Evolutionary conservation across 2,888 invertebrate genomes (phyloP), one percentile per base, ranked within the genome.

Genomic region (Bugulina stolonifera): DNA sequence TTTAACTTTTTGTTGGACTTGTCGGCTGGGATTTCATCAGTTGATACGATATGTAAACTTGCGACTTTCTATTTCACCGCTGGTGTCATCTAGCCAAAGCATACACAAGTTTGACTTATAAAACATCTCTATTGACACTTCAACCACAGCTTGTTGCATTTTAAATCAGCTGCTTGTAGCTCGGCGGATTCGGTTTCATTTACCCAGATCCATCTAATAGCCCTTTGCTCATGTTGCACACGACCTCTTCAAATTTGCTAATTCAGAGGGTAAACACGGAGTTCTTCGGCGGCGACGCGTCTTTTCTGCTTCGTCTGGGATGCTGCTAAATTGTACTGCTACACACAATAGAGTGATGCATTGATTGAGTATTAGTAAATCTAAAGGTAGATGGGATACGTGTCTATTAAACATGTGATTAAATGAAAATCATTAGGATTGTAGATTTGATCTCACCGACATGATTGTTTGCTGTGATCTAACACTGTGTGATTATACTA

Each of bases 111-210:
- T 25, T 32, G 64, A 64, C 64, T 64, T 64, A 64, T 64, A 64
- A 64, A 64, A 64, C 64, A 64, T 29, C 32, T 25, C 32, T 64
- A 27, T 64, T 64, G 64, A 64, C 64, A 64, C 64, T 64, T 64
- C 64, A 64, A 64, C 64, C 64, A 64, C 64, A 64, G 64, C 32
- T 64, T 64, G 64, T 64, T 64, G 64, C 64, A 64, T 64, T 64
- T 27, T n/a, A 22, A 25, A 64, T 64, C 64, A 64, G 5, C 64
- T 64, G 64, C 64, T 22, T 34, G 1, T 64, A 25, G 10, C 10
- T 32, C 32, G 10, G 22, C 14, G 64, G 64, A 64, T 64, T 64
- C n/a, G 3, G 18, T 64, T 64, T 64, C 64, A 64, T 64, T 64
- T 64, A 27, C 64, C 32, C 32, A 64, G 64, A 64, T 64, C 32